phyloP scores from a whole-genome alignment of 2,113 vertebrate species.

The Myotis lucifugus region DNA sequence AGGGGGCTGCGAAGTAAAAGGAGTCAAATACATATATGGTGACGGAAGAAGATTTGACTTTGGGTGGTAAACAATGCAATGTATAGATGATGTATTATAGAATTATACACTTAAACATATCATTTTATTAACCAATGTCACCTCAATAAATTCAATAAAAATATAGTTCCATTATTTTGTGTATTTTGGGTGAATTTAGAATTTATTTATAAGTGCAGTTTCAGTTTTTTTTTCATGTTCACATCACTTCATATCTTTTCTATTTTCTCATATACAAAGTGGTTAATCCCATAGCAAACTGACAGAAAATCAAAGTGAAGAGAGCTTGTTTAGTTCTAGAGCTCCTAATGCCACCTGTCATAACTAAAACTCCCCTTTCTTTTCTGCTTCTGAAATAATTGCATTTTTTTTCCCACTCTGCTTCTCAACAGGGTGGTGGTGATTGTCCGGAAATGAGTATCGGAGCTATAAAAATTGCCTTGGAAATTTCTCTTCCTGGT shows the following conservation, averaged over 20 bases:
- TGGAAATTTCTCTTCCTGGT: constrained; percentile 97
- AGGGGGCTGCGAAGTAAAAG: background rate
- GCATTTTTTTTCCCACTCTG: background rate
- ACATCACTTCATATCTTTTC: background rate
- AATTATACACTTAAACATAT: background rate
- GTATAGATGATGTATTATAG: background rate
- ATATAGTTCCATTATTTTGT: background rate
- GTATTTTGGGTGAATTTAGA: background rate
- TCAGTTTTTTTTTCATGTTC: background rate
- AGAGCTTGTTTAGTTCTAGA: background rate
- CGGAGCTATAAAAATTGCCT: constrained; percentile 97
- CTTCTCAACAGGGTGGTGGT: constrained; percentile 93
- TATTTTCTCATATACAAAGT: background rate
- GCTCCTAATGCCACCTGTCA: background rate
- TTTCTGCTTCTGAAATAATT: constrained; percentile 2
- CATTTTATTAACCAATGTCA: background rate
- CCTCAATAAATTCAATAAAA: background rate
- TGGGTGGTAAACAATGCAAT: background rate
- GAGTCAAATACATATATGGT: background rate
- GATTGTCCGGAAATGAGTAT: constrained; percentile 99
- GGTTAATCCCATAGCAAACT: background rate
- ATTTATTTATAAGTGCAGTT: background rate
- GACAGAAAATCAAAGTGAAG: background rate
- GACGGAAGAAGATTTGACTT: background rate
- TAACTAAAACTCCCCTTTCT: background rate